phyloP scores from a whole-genome alignment of 1,140 invertebrate species.

The Ceratitis capitata region DNA sequence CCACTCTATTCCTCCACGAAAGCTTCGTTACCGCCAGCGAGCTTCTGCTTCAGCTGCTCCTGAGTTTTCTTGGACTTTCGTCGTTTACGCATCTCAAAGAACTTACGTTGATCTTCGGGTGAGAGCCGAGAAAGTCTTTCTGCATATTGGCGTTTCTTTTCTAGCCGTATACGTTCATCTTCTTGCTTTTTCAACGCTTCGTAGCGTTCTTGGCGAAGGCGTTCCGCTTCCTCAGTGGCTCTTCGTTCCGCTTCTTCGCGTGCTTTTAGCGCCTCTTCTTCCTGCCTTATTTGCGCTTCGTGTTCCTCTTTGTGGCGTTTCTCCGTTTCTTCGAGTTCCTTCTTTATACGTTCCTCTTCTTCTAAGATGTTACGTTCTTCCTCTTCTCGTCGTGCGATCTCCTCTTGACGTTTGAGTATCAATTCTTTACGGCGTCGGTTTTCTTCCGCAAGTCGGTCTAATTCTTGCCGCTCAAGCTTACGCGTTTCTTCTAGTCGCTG shows the following conservation, averaged over 20 bases:
- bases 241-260: slow-evolving; percentile 50
- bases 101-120: slow-evolving; percentile 55
- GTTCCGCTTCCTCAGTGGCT: slow-evolving; percentile 46
- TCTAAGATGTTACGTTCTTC: slow-evolving; percentile 49
- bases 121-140: slow-evolving; percentile 49
- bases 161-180: slow-evolving; percentile 46
- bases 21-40: slow-evolving; percentile 18
- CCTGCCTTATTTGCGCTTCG: slow-evolving; percentile 48
- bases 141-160: slow-evolving; percentile 50
- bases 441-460: slow-evolving; percentile 54
- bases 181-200: slow-evolving; percentile 50
- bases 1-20: background rate
- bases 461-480: slow-evolving; percentile 52
- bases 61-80: slow-evolving; percentile 52
- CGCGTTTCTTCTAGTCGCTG: slow-evolving; percentile 52
- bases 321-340: slow-evolving; percentile 52
- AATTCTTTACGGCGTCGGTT: slow-evolving; percentile 50
- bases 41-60: slow-evolving; percentile 48
- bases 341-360: slow-evolving; percentile 53
- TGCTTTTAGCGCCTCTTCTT: slow-evolving; percentile 46
- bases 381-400: slow-evolving; percentile 50
- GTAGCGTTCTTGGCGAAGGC: slow-evolving; percentile 47
- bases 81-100: slow-evolving; percentile 58
- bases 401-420: slow-evolving; percentile 50
- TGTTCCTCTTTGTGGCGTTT: slow-evolving; percentile 47